phyloP scores from a whole-genome alignment of 2,113 vertebrate species.

The Calyptommatus sinebrachiatus region DNA sequence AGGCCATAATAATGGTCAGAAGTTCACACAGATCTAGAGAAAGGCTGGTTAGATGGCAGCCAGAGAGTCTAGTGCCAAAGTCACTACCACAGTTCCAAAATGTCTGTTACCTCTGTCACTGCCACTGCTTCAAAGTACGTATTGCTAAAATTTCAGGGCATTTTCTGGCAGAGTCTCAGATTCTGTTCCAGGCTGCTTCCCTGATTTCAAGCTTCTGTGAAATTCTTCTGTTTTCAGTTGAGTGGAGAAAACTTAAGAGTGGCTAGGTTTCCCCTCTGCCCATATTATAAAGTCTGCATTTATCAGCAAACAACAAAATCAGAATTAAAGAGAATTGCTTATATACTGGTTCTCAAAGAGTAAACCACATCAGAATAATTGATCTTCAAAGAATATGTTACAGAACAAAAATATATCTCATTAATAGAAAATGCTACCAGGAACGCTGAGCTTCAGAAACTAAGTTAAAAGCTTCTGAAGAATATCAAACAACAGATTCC shows the following conservation, averaged over 20 bases:
- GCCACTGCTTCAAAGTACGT: too few species aligned
- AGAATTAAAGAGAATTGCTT: not conserved
- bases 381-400: conserved; percentile 31
- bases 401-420: not conserved
- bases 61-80: too few species aligned
- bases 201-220: too few species aligned
- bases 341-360: not conserved
- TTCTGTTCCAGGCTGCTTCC: too few species aligned
- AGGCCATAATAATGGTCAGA: too few species aligned
- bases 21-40: too few species aligned
- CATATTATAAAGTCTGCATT: not conserved
- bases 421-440: conserved; percentile 27
- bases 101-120: too few species aligned
- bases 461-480: conserved; percentile 22
- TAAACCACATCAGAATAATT: conserved; percentile 12
- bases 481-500: conserved; percentile 5
- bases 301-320: not conserved
- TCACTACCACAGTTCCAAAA: too few species aligned
- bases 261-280: too few species aligned
- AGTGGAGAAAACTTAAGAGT: too few species aligned
- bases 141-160: not conserved
- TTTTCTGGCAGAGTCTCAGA: not conserved
- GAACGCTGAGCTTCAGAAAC: conserved; percentile 12
- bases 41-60: too few species aligned
- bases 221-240: too few species aligned